Evolutionary conservation across 2,888 invertebrate genomes (phyloP).

Genomic region (Caenorhabditis virilis): DNA sequence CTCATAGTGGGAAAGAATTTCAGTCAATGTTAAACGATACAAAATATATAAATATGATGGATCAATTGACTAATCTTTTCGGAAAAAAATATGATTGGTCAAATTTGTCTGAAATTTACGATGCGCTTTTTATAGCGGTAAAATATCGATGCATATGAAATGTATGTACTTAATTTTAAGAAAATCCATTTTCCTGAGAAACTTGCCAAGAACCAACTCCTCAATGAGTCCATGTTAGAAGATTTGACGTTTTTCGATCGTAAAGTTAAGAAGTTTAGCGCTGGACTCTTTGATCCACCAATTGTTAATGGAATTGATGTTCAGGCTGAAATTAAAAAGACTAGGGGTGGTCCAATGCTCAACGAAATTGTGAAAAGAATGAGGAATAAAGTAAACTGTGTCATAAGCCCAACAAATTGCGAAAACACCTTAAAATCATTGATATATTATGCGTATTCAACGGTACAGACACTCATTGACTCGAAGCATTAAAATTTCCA

Average conservation of each 20-base stretch:
- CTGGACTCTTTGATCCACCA: slow-evolving; percentile 26
- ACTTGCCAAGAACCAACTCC: too few relatives aligned
- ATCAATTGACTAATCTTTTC: neutral
- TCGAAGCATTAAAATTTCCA: neutral
- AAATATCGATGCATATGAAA: neutral
- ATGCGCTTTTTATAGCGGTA: too few relatives aligned
- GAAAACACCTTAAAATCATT: slow-evolving; percentile 8
- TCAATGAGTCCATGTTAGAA: too few relatives aligned
- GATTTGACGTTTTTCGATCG: too few relatives aligned
- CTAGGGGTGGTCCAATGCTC: slow-evolving; percentile 15
- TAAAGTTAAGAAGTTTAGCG: slow-evolving; percentile 10
- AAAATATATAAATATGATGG: too few relatives aligned
- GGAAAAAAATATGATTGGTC: neutral
- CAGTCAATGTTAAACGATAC: too few relatives aligned
- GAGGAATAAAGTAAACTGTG: slow-evolving; percentile 15
- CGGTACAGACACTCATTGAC: slow-evolving; percentile 12
- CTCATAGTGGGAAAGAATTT: too few relatives aligned
- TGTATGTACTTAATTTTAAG: neutral
- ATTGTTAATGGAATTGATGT: slow-evolving; percentile 19
- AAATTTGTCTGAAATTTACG: too few relatives aligned
- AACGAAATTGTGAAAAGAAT: slow-evolving; percentile 26
- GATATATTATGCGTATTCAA: slow-evolving; percentile 23
- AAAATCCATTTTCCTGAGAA: neutral
- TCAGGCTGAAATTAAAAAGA: slow-evolving; percentile 14
- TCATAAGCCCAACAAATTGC: slow-evolving; percentile 7